phyloP scores from a whole-genome alignment of 2,113 vertebrate genomes.

The Choloepus hoffmanni region DNA sequence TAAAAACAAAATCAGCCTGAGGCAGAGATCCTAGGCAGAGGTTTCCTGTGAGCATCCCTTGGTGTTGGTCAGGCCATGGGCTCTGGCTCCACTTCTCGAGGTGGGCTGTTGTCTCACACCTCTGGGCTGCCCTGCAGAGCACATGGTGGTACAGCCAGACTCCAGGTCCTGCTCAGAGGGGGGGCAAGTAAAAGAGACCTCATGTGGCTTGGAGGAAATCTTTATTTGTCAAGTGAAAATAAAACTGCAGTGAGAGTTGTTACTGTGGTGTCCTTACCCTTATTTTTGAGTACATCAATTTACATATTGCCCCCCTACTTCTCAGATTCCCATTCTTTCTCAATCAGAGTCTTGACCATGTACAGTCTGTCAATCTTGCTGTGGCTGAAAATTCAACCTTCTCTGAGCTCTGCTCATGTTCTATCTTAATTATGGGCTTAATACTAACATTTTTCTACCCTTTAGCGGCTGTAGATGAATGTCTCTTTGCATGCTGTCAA shows the following conservation, averaged over 20 bases:
- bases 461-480: neutral
- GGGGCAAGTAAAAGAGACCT: constrained; percentile 62
- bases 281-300: neutral
- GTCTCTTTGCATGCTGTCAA: neutral
- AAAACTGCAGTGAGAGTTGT: constrained; percentile 71
- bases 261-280: constrained; percentile 55
- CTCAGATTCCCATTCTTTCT: neutral
- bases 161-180: constrained; percentile 50
- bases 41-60: neutral
- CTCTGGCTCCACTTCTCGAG: neutral
- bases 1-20: constrained; percentile 61
- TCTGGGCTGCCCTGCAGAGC: neutral
- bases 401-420: neutral
- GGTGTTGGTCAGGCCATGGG: neutral
- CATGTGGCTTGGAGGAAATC: constrained; percentile 70
- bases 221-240: constrained; percentile 78
- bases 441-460: neutral
- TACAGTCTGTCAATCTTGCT: neutral
- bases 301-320: neutral
- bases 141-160: neutral
- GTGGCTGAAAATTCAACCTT: neutral
- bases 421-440: neutral
- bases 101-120: no score
- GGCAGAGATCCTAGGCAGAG: neutral
- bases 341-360: neutral